A percentile compares a stretch with the other conserved stretches of the same genome.
Evolutionary conservation across 2,888 invertebrate genomes (phyloP).

Genomic region (Brachyptera risi): DNA sequence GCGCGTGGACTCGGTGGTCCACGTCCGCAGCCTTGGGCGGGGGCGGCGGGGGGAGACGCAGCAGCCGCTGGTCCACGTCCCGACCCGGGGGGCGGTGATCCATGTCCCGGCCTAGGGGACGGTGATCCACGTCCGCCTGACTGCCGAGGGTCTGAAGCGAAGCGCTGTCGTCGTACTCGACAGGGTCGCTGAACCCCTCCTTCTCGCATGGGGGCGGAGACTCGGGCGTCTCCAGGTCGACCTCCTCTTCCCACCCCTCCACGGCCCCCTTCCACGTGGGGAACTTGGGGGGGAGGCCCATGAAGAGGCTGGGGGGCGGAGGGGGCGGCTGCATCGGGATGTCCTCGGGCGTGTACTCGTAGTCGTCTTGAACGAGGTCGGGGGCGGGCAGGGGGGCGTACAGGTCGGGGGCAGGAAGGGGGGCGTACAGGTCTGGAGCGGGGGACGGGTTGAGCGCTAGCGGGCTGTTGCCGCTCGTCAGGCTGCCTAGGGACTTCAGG

Average conservation of each 20-base stretch:
- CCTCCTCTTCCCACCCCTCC: conserved; percentile 40
- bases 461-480: conserved; percentile 38
- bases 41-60: background rate
- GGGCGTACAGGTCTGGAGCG: conserved; percentile 40
- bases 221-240: conserved; percentile 54
- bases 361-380: background rate
- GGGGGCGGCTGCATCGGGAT: conserved; percentile 33
- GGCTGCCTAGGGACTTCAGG: conserved; percentile 50
- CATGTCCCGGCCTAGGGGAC: conserved; percentile 46
- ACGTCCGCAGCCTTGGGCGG: conserved; percentile 26
- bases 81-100: no score
- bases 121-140: conserved; percentile 57
- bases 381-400: conserved; percentile 29
- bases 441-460: conserved; percentile 38
- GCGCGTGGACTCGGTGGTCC: conserved; percentile 30
- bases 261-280: conserved; percentile 44
- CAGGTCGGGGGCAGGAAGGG: conserved; percentile 46
- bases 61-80: background rate
- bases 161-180: conserved; percentile 58
- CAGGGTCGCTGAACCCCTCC: conserved; percentile 53
- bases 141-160: conserved; percentile 39
- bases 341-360: conserved; percentile 7
- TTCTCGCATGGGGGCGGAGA: conserved; percentile 64
- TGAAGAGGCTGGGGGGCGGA: conserved; percentile 32
- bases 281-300: conserved; percentile 45